Conservation (phyloP, 2,888 invertebrate species). For the Lobophora halterata region DNA sequence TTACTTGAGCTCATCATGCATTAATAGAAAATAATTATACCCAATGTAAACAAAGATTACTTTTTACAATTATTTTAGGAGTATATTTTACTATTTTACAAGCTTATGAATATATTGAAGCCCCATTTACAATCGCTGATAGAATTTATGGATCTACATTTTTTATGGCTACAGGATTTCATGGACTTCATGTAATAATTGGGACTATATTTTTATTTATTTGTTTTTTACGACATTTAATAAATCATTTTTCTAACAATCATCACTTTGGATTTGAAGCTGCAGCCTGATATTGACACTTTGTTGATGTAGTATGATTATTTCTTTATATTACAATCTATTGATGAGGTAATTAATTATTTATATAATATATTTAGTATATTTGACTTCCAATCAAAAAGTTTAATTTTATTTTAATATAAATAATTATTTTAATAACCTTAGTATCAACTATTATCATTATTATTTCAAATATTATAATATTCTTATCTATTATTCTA, state of each 20-base stretch:
- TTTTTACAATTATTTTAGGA: slow-evolving; percentile 56
- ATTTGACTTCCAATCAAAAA: slow-evolving; percentile 87
- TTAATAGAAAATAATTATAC: slow-evolving; percentile 62
- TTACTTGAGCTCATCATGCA: slow-evolving; percentile 80
- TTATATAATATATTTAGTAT: slow-evolving; percentile 86
- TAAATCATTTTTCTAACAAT: slow-evolving; percentile 54
- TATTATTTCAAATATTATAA: slow-evolving; percentile 68
- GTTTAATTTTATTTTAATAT: slow-evolving; percentile 79
- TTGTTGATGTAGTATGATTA: slow-evolving; percentile 64
- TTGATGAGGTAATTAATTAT: slow-evolving; percentile 84
- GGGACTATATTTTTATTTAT: slow-evolving; percentile 55
- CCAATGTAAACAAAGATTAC: slow-evolving; percentile 65
- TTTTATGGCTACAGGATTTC: slow-evolving; percentile 88
- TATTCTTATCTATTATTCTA: slow-evolving; percentile 71
- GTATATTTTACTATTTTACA: slow-evolving; percentile 85
- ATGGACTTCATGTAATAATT: slow-evolving; percentile 86
- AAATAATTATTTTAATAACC: slow-evolving; percentile 77
- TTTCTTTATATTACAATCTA: slow-evolving; percentile 82
- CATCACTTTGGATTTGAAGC: slow-evolving; percentile 67
- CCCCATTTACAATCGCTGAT: slow-evolving; percentile 63
- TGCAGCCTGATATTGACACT: slow-evolving; percentile 68
- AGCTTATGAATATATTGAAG: slow-evolving; percentile 85
- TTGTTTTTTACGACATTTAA: slow-evolving; percentile 54
- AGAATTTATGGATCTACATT: slow-evolving; percentile 85
- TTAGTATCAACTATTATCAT: slow-evolving; percentile 53